phyloP scores from a whole-genome alignment of 1,140 invertebrate species.

The Charaxes varanes region DNA sequence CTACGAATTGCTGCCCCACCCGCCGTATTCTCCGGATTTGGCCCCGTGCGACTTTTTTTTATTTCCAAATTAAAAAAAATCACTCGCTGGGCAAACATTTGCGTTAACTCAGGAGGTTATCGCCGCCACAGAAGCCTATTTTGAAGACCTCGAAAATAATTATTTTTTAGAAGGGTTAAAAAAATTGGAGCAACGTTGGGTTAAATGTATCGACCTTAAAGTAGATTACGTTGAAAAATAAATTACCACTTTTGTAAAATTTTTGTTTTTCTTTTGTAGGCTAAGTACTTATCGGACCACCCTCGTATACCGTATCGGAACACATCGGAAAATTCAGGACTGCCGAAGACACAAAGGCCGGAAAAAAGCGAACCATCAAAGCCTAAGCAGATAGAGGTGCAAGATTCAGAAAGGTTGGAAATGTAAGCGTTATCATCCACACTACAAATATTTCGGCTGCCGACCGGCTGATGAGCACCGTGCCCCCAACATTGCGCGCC shows the following conservation, averaged over 20 bases:
- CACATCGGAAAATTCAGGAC: too few relatives aligned
- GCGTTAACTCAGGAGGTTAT: constrained; percentile 30
- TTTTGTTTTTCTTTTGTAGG: constrained; percentile 20
- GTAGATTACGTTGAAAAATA: constrained; percentile 27
- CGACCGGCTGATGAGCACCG: too few relatives aligned
- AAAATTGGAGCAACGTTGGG: constrained; percentile 44
- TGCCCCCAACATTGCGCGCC: too few relatives aligned
- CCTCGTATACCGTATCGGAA: too few relatives aligned
- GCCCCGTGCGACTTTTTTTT: constrained; percentile 27
- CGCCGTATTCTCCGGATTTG: constrained; percentile 36
- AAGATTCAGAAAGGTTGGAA: too few relatives aligned
- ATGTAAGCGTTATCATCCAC: too few relatives aligned
- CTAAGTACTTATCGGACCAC: constrained; percentile 18
- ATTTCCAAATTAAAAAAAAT: constrained; percentile 30
- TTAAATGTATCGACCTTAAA: constrained; percentile 45
- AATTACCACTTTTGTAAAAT: constrained; percentile 23
- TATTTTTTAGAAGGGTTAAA: constrained; percentile 50
- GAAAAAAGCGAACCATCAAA: too few relatives aligned
- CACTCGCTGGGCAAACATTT: constrained; percentile 31
- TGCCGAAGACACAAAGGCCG: too few relatives aligned
- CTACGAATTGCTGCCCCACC: constrained; percentile 34
- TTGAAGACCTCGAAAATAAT: constrained; percentile 34
- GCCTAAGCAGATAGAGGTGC: too few relatives aligned
- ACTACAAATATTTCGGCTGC: too few relatives aligned
- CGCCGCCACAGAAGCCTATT: constrained; percentile 20